These are phyloP conservation scores for Prionace glauca DNA, from an alignment of 2,797 vertebrate genomes.

Conservation along the genomic window DNA sequence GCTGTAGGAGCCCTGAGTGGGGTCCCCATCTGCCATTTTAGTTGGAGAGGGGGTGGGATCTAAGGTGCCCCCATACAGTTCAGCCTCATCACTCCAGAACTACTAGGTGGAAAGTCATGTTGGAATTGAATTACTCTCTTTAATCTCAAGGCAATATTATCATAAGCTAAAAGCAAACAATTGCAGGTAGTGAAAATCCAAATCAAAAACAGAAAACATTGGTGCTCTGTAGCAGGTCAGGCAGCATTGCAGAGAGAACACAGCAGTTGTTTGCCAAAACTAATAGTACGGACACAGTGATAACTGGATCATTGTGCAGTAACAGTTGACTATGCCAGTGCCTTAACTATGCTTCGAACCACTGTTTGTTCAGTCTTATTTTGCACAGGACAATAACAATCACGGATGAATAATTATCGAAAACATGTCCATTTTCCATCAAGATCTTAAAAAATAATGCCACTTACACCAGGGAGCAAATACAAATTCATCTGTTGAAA, in stretches of 20 bases:
- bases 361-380: not conserved
- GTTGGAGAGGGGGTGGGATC: too few species aligned
- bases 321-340: not conserved
- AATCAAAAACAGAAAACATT: not conserved
- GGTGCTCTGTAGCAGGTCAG: not conserved
- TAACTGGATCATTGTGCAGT: not conserved
- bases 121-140: not conserved
- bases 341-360: not conserved
- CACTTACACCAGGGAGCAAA: not conserved
- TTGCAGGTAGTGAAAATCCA: not conserved
- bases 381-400: not conserved
- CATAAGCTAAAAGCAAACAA: not conserved
- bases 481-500: not conserved
- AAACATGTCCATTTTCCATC: not conserved
- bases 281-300: not conserved
- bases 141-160: not conserved
- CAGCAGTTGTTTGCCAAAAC: not conserved
- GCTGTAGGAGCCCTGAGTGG: too few species aligned
- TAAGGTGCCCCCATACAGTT: not conserved
- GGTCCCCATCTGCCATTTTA: too few species aligned
- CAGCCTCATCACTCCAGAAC: too few species aligned
- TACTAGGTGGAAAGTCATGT: not conserved
- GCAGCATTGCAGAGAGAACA: not conserved
- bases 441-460: not conserved
- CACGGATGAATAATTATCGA: not conserved